Base-by-base conservation (phyloP, 2,113 vertebrate genomes). In the Python bivittatus region DNA sequence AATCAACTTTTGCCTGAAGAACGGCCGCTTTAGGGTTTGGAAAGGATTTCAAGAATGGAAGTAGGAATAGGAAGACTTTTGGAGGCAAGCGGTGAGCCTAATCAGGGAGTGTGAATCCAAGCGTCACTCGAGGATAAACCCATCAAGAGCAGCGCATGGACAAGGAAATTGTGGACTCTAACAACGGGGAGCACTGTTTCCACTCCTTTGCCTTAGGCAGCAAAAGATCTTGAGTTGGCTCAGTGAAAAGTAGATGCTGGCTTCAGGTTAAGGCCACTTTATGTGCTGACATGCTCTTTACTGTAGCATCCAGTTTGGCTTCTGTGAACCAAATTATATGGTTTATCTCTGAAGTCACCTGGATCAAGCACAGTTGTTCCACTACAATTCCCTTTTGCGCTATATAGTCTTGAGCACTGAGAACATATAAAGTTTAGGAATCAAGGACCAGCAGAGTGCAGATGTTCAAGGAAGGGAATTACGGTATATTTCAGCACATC, bases 261-360 rank as follows among this genome's bases (percentile, higher is more conserved):
- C 27, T 64, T 53, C 20, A 23, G 29, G 1, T 2, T 53, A 17
- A 53, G 10, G 48, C 48, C 22, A 48, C 27, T n/a, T 53, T 9
- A 4, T 38, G 12, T 20, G 25, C 11, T 42, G 13, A 20, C 23
- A 48, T 95, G 91, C 60, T 86, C 3, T 44, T 6, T 93, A 83
- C 44, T 79, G 84, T 52, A 83, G 85, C 64, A 68, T 93, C 57
- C 87, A 52, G 48, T 94, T 93, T 94, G 91, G 88, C 93, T 79
- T 88, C 92, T 91, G 52, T 90, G 68, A 48, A 86, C 15, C 93
- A 79, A 91, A 95, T 93, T 91, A 61, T 2, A 86, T 88, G 91
- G 91, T 93, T 94, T 15, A 85, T 54, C 44, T 96, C 90, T 92
- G 3, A 94, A 68, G 93, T 91, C 86, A 88, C 88, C 94, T 91